Conservation (phyloP, 2,888 invertebrate species). For the Drosophila sordidula region DNA sequence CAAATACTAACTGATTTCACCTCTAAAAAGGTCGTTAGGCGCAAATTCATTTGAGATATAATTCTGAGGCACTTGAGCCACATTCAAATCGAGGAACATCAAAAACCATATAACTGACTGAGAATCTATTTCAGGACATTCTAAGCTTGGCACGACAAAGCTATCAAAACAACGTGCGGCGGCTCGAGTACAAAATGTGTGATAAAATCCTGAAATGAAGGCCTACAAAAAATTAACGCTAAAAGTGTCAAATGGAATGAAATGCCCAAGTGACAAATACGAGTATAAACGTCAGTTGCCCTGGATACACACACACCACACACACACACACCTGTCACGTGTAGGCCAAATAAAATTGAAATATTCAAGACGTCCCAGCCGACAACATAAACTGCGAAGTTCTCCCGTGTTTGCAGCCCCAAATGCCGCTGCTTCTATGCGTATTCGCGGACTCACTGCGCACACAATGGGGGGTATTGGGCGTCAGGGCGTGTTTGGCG, state of each 20-base stretch:
- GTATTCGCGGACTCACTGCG: neutral
- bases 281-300: slow-evolving; percentile 45
- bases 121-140: neutral
- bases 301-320: slow-evolving; percentile 6
- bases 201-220: slow-evolving; percentile 30
- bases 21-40: too few species aligned
- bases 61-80: neutral
- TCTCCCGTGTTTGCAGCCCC: slow-evolving; percentile 15
- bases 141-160: neutral
- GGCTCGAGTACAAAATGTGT: neutral
- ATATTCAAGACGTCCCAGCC: slow-evolving; percentile 60
- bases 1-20: too few species aligned
- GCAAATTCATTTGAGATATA: neutral
- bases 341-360: slow-evolving; percentile 78
- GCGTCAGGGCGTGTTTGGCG: neutral
- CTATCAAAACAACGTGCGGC: slow-evolving; percentile 1
- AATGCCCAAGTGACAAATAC: slow-evolving; percentile 72
- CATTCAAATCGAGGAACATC: neutral
- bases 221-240: slow-evolving; percentile 55
- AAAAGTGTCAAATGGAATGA: slow-evolving; percentile 71
- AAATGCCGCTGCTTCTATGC: neutral
- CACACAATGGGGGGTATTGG: neutral
- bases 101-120: neutral
- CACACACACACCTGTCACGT: slow-evolving; percentile 60
- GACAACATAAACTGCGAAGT: slow-evolving; percentile 39